phyloP scores from a whole-genome alignment of 2,113 vertebrate genomes.

The Hyla sarda region DNA sequence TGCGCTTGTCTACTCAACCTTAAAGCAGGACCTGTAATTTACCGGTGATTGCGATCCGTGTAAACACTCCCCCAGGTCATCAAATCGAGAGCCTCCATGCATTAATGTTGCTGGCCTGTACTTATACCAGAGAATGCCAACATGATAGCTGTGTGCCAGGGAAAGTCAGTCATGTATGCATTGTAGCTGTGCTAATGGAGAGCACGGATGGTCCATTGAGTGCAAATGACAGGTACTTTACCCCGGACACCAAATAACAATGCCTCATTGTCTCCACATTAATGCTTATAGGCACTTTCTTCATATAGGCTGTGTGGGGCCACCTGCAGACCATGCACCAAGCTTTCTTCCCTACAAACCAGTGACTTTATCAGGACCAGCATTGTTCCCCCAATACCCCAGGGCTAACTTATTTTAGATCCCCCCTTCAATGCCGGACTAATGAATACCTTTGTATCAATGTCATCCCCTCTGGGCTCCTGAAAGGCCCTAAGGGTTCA shows the following conservation, averaged over 20 bases:
- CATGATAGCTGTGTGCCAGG: not conserved
- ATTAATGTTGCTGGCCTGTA: not conserved
- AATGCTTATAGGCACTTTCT: too few relatives aligned
- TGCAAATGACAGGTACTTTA: not conserved
- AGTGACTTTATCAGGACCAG: too few relatives aligned
- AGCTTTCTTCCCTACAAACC: too few relatives aligned
- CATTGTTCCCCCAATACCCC: too few relatives aligned
- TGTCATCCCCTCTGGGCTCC: too few relatives aligned
- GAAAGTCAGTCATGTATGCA: constrained; percentile 6
- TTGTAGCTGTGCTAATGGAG: constrained; percentile 2
- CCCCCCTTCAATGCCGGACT: too few relatives aligned
- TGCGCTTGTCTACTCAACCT: not conserved
- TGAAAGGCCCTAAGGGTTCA: too few relatives aligned
- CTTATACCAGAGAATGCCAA: not conserved
- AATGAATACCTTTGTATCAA: too few relatives aligned
- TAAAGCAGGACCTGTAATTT: not conserved
- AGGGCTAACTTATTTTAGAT: too few relatives aligned
- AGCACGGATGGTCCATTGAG: constrained; percentile 5
- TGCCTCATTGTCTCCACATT: not conserved
- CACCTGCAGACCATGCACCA: not conserved
- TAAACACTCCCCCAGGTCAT: not conserved
- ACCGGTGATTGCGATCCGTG: not conserved
- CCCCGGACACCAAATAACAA: not conserved
- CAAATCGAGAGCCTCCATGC: not conserved
- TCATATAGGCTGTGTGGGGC: not conserved